Percentiles rank a stretch among this genome's conserved stretches.
Conservation (phyloP, 2,888 invertebrate species). For the Drosophila mulleri region DNA sequence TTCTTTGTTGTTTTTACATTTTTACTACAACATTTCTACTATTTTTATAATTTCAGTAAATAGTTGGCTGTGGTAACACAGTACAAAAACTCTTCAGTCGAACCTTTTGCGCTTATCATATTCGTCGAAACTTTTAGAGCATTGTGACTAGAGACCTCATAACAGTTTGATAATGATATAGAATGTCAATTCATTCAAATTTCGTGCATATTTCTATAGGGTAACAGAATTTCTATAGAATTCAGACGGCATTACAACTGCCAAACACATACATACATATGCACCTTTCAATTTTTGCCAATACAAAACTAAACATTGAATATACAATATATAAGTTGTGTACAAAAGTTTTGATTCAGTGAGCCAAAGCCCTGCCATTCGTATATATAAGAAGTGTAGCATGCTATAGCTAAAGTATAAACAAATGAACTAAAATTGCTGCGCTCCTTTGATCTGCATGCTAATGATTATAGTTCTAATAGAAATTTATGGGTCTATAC, state of each 20-base stretch:
- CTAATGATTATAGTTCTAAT: neutral
- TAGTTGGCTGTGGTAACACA: neutral
- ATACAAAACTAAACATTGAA: too few species aligned
- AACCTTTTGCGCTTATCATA: neutral
- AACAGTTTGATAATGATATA: too few species aligned
- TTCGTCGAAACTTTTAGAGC: too few species aligned
- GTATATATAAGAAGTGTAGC: neutral
- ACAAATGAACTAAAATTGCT: neutral
- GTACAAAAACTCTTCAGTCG: neutral
- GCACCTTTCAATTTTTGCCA: too few species aligned
- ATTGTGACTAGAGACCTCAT: too few species aligned
- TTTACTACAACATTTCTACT: neutral
- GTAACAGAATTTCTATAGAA: neutral
- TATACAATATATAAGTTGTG: too few species aligned
- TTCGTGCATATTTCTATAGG: neutral
- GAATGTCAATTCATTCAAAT: neutral
- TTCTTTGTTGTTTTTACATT: neutral
- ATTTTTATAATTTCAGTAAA: neutral
- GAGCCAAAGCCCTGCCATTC: too few species aligned
- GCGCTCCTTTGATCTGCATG: neutral
- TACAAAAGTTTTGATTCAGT: too few species aligned
- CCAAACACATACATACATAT: too few species aligned
- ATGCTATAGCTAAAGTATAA: neutral
- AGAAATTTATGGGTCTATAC: neutral
- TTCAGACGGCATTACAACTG: too few species aligned